These are phyloP conservation scores for Platycnemis pennipes DNA, from an alignment of 2,888 invertebrate species.

Conservation along the genomic window DNA sequence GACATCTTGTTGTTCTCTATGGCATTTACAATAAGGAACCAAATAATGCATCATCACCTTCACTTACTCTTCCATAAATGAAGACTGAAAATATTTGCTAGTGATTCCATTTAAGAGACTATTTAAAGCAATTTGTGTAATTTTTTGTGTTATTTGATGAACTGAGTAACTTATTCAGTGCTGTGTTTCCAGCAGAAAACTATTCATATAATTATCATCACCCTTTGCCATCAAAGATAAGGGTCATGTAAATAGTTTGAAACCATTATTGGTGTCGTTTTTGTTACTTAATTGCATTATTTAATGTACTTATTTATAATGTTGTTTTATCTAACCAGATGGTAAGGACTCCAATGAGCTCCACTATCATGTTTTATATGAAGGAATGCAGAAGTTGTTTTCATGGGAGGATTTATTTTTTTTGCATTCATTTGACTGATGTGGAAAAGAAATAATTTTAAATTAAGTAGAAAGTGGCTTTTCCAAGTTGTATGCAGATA, in stretches of 20 bases:
- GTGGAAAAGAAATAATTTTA: conserved; percentile 12
- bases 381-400: conserved; percentile 60
- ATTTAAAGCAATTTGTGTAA: conserved; percentile 57
- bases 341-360: conserved; percentile 35
- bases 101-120: conserved; percentile 62
- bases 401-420: conserved; percentile 1
- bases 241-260: conserved; percentile 62
- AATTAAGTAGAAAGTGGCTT: neutral
- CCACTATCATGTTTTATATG: conserved; percentile 53
- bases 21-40: conserved; percentile 57
- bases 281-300: conserved; percentile 66
- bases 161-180: conserved; percentile 62
- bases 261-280: conserved; percentile 61
- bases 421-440: conserved; percentile 51
- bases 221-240: conserved; percentile 59
- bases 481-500: conserved; percentile 35
- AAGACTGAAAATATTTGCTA: conserved; percentile 63
- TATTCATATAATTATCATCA: conserved; percentile 42
- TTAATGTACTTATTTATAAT: conserved; percentile 67
- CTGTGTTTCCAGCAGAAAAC: conserved; percentile 44
- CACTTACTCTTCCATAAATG: conserved; percentile 61
- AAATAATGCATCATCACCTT: conserved; percentile 64
- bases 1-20: conserved; percentile 32
- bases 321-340: conserved; percentile 64
- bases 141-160: conserved; percentile 60